A percentile compares a stretch with the other conserved stretches of the same genome.
phyloP scores from a whole-genome alignment of 2,797 vertebrate species.

The Myotis daubentonii region DNA sequence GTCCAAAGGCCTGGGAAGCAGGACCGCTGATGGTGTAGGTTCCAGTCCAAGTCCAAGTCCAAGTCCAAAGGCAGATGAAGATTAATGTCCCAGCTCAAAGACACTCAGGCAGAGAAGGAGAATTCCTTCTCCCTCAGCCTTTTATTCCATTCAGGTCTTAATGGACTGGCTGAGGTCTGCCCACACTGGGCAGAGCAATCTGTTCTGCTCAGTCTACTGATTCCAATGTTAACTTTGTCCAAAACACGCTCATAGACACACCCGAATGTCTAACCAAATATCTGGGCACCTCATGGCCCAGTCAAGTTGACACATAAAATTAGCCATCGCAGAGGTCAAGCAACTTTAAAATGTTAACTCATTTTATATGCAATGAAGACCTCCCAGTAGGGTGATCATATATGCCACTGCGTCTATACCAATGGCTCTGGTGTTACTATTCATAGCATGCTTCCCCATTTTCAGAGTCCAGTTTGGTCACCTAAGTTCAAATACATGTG shows the following conservation, averaged over 20 bases:
- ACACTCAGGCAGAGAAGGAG: not conserved
- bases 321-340: not conserved
- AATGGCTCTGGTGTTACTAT: not conserved
- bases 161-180: not conserved
- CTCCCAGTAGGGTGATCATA: not conserved
- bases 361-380: not conserved
- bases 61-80: not conserved
- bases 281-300: not conserved
- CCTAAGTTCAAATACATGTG: not conserved
- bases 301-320: not conserved
- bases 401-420: no score
- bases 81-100: not conserved
- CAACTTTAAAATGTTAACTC: not conserved
- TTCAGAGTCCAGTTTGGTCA: not conserved
- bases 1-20: not conserved
- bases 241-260: not conserved
- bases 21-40: not conserved
- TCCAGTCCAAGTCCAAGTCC: not conserved
- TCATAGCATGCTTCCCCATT: not conserved
- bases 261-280: not conserved
- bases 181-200: not conserved
- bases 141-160: not conserved
- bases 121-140: not conserved
- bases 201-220: not conserved
- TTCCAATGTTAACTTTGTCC: not conserved